Evolutionary conservation across 2,113 vertebrate genomes (phyloP), one percentile per base, ranked within the genome.

Genomic region (Carassius gibelio): DNA sequence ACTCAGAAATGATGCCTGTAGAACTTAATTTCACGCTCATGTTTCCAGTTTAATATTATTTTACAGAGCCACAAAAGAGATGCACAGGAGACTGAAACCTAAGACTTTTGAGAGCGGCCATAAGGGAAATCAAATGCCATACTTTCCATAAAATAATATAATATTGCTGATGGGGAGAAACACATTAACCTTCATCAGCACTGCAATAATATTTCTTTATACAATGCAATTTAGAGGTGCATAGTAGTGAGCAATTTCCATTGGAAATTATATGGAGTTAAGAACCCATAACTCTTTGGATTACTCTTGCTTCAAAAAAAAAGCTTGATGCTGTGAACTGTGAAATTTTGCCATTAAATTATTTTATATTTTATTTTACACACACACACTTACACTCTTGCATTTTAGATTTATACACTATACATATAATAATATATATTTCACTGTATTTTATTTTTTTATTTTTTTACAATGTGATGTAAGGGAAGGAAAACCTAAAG

Each of bases 171-270:
- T 86, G 15, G 71, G 17, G 2, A 82, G 61, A 81, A 86, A 68
- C 59, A 62, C 71, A 81, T 50, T 77, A 75, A 66, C 23, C 42
- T 78, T 80, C 75, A 81, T 77, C 72, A 79, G 52, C 69, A 62
- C 21, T 13, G 71, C 62, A 69, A 42, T 86, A 64, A 81, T 17
- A 77, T 79, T 83, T 88, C 30, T 48, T 80, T 19, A 55, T 69
- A 13, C 64, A 69, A 36, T 14, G 10, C 80, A 21, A 52, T 55
- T 14, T 26, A 82, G 26, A 81, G 69, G 68, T 14, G 26, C n/a
- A 81, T 34, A 81, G 13, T 50, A 81, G 36, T 45, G n/a, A 26
- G 77, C 36, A 80, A 64, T 26, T 48, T 66, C 59, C 14, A 59
- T 76, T 80, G 38, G 19, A 80, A 64, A 80, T 45, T 26, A 26